Percentiles rank a stretch among this genome's conserved stretches.
phyloP scores from a whole-genome alignment of 2,888 invertebrate genomes.

The Brassicogethes aeneus region DNA sequence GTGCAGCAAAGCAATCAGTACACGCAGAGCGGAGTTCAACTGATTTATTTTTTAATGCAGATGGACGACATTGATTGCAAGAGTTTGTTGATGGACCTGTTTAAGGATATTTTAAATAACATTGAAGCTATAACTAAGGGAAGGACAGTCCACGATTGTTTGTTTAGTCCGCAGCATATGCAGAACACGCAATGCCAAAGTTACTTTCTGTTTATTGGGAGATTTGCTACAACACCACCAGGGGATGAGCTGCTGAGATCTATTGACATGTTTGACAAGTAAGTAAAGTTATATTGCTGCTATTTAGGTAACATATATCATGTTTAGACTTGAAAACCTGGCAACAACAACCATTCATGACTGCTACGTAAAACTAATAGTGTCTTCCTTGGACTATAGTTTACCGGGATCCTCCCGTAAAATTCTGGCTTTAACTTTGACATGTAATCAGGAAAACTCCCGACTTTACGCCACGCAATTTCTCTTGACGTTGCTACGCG shows the following conservation, averaged over 20 bases:
- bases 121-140: slow-evolving; percentile 63
- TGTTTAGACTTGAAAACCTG: slow-evolving; percentile 64
- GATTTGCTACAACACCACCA: slow-evolving; percentile 63
- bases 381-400: slow-evolving; percentile 85
- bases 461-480: slow-evolving; percentile 88
- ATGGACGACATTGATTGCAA: slow-evolving; percentile 25
- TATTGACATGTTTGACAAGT: slow-evolving; percentile 68
- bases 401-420: slow-evolving; percentile 59
- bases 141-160: slow-evolving; percentile 72
- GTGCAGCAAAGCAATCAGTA: slow-evolving; percentile 52
- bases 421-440: slow-evolving; percentile 42
- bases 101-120: slow-evolving; percentile 70
- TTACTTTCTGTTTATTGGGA: slow-evolving; percentile 90
- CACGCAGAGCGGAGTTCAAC: slow-evolving; percentile 60
- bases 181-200: slow-evolving; percentile 85
- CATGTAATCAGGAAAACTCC: slow-evolving; percentile 49
- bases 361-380: slow-evolving; percentile 87
- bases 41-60: slow-evolving; percentile 62
- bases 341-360: slow-evolving; percentile 78
- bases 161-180: slow-evolving; percentile 83
- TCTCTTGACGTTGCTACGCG: slow-evolving; percentile 75
- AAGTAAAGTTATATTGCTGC: slow-evolving; percentile 28
- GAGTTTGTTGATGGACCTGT: slow-evolving; percentile 65
- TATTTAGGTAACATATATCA: not conserved
- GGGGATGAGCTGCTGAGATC: slow-evolving; percentile 66